A percentile compares a stretch with the other conserved stretches of the same genome.
Conservation (phyloP, 2,888 invertebrate genomes). For the Tiliacea aurago region DNA sequence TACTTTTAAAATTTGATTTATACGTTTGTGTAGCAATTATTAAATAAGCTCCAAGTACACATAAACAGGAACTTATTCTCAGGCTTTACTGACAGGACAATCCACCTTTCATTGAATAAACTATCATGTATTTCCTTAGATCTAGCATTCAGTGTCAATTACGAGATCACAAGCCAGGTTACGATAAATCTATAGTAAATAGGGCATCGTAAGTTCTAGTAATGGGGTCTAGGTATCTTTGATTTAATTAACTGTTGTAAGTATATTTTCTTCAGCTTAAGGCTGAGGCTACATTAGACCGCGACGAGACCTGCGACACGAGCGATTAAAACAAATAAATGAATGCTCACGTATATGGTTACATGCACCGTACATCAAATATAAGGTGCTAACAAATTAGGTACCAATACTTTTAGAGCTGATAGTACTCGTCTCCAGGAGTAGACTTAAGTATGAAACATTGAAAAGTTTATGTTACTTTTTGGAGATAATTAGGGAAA, state of each 20-base stretch:
- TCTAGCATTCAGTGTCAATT: constrained; percentile 42
- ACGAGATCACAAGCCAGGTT: constrained; percentile 18
- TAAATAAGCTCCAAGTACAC: constrained; percentile 3
- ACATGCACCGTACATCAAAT: no score
- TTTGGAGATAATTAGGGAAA: no score
- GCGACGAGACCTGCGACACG: no score
- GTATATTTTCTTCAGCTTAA: not conserved
- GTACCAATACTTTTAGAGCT: no score
- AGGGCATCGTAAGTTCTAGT: constrained; percentile 11
- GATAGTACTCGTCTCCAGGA: no score
- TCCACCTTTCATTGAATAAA: constrained; percentile 17
- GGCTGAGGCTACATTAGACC: no score
- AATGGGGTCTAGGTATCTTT: constrained; percentile 11
- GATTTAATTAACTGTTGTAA: constrained; percentile 5
- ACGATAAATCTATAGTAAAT: constrained; percentile 22
- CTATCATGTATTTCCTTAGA: constrained; percentile 29
- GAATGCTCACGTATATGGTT: no score
- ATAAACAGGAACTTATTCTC: constrained; percentile 12
- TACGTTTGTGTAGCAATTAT: not conserved
- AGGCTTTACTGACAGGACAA: constrained; percentile 37
- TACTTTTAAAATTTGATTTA: not conserved
- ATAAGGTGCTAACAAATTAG: no score
- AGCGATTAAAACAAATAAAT: no score
- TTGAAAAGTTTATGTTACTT: no score
- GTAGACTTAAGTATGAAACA: no score